phyloP scores from a whole-genome alignment of 1,140 invertebrate species.

The Diorhabda elongata region DNA sequence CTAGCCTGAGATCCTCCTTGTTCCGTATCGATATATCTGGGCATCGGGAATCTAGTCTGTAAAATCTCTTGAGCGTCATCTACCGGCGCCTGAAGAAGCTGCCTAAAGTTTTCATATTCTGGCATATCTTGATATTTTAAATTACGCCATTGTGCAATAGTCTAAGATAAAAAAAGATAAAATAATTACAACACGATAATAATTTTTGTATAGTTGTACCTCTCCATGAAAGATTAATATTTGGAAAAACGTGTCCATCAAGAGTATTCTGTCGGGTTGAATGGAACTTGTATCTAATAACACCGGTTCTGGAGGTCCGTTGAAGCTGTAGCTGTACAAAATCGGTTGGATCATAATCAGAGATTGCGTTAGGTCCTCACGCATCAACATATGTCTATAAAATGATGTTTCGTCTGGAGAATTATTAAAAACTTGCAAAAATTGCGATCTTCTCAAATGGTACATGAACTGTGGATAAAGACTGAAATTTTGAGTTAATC shows the following conservation, averaged over 20 bases:
- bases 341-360: conserved; percentile 99
- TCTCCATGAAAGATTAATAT: conserved; percentile 99
- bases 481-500: conserved; percentile 93
- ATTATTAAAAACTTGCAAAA: conserved; percentile 99
- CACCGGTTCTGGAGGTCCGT: conserved; percentile 95
- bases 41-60: conserved; percentile 93
- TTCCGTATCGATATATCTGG: conserved; percentile 98
- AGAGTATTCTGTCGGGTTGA: conserved; percentile 91
- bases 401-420: conserved; percentile 99
- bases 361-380: conserved; percentile 95
- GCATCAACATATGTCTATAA: conserved; percentile 96
- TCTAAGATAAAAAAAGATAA: conserved; percentile 56
- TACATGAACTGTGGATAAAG: conserved; percentile 99
- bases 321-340: conserved; percentile 97
- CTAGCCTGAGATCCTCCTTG: conserved; percentile 96
- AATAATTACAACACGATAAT: not conserved
- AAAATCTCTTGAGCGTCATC: conserved; percentile 98
- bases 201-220: conserved; percentile 51
- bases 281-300: conserved; percentile 96
- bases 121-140: conserved; percentile 93
- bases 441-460: conserved; percentile 95
- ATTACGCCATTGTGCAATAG: conserved; percentile 94
- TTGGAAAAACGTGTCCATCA: conserved; percentile 99
- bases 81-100: conserved; percentile 91
- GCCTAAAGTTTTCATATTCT: conserved; percentile 96